Evolutionary conservation across 2,113 vertebrate species (phyloP), one percentile per base, ranked within the genome.

Genomic region (Formicarius rufipectus): DNA sequence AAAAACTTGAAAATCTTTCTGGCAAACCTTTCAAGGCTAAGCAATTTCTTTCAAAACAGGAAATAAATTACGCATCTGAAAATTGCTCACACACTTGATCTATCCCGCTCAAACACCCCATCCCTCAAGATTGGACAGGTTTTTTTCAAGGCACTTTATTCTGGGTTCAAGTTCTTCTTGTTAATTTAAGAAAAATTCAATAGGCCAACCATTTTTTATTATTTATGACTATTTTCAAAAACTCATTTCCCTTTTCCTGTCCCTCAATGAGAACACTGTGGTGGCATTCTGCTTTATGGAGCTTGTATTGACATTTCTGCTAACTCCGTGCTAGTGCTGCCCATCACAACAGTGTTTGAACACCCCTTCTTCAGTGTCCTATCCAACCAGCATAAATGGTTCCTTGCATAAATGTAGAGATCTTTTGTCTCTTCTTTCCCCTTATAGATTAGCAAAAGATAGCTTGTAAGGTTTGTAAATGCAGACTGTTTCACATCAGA

Each of bases 1-100:
- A 97, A 97, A 83, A 97, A 91, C 75, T 77, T 52, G 81, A 69
- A 80, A 95, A 96, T 92, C 92, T 74, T 95, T 85, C 89, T 93
- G 92, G 96, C 89, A 96, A 76, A 96, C 75, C 91, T 95, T 97
- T 97, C 93, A 89, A 95, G 93, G 88, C 90, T 94, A 97, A 95
- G 80, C 78, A 94, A 87, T 90, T 96, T 96, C 86, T 96, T 97
- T 96, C 83, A 90, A 91, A 90, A 88, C 53, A 87, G 84, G 91
- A 96, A 96, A 71, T 90, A 96, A 97, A 78, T 93, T 72, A 64
- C 35, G 1, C n/a, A 86, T 86, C 76, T 96, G 87, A 88, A 95
- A 86, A 87, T 67, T 87, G 55, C 86, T 94, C 94, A 79, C 80
- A 67, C 66, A 62, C 74, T 96, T 91, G 84, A 90, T 91, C 92